Conservation (phyloP, 2,113 vertebrate species). For the Epinephelus lanceolatus region DNA sequence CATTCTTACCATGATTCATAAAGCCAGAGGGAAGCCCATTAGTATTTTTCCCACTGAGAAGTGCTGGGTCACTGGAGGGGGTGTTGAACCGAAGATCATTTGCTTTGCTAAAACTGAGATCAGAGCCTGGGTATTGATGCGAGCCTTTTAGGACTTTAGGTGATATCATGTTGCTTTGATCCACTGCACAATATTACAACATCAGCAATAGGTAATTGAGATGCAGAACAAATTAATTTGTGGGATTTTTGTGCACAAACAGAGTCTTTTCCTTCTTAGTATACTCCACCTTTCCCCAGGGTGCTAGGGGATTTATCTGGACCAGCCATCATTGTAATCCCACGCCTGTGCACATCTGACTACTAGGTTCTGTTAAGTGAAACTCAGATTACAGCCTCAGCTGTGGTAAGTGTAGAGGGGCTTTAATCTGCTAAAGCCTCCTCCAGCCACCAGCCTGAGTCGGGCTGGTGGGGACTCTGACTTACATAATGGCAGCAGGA, state of each 20-base stretch:
- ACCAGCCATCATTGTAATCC: constrained; percentile 72
- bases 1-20: constrained; percentile 30
- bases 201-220: constrained; percentile 11
- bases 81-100: constrained; percentile 33
- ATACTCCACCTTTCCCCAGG: neutral
- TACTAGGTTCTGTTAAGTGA: constrained; percentile 63
- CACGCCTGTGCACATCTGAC: constrained; percentile 54
- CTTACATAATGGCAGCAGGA: constrained; percentile 38
- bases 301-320: constrained; percentile 64
- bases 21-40: constrained; percentile 32
- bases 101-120: constrained; percentile 54
- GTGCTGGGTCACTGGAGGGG: constrained; percentile 21
- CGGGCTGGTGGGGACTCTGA: constrained; percentile 21
- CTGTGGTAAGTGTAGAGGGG: constrained; percentile 56
- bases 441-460: constrained; percentile 35
- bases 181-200: neutral
- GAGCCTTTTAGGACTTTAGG: constrained; percentile 8
- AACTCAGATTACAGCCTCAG: constrained; percentile 69
- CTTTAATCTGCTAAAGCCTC: constrained; percentile 73
- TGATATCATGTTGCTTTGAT: constrained; percentile 23
- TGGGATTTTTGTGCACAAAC: neutral
- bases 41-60: constrained; percentile 28
- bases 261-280: neutral
- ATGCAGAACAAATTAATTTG: neutral
- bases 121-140: constrained; percentile 34